These are phyloP conservation scores for Serranus cabrilla DNA, from an alignment of 2,797 vertebrate genomes.

Conservation along the genomic window DNA sequence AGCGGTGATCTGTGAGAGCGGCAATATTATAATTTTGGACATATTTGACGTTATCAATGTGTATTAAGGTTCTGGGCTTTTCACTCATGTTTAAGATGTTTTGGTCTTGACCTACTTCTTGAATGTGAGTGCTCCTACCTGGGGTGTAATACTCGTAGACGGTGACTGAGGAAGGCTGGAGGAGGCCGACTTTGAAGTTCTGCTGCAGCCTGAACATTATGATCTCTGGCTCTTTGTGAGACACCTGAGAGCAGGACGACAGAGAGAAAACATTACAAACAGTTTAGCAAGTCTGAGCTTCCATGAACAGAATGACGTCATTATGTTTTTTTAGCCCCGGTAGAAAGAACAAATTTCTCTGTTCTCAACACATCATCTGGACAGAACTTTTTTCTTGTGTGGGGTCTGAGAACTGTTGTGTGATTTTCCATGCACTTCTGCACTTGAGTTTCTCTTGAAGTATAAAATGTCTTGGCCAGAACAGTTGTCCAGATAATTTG, in stretches of 20 bases:
- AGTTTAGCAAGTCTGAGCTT: not conserved
- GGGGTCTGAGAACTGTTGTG: no score
- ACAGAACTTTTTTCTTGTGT: no score
- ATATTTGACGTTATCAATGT: no score
- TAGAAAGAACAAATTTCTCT: no score
- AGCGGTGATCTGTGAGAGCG: slow-evolving; percentile 75
- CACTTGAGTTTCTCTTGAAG: no score
- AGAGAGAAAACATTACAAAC: not conserved
- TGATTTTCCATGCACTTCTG: no score
- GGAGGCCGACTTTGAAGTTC: slow-evolving; percentile 84
- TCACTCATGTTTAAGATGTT: not conserved
- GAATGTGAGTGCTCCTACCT: slow-evolving; percentile 50
- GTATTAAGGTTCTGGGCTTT: no score
- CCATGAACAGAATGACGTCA: no score
- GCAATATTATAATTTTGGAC: not conserved
- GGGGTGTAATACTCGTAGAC: slow-evolving; percentile 82
- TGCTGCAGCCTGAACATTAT: slow-evolving; percentile 85
- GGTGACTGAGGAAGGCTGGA: slow-evolving; percentile 83
- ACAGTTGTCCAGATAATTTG: not conserved
- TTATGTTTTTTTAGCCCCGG: no score
- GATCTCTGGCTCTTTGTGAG: slow-evolving; percentile 78
- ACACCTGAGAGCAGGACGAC: slow-evolving; percentile 71
- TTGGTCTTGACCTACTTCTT: not conserved
- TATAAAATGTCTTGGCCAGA: no score
- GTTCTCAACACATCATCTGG: no score